Base-by-base conservation (phyloP, 2,888 invertebrate species). In the Esperia sulphurella region DNA sequence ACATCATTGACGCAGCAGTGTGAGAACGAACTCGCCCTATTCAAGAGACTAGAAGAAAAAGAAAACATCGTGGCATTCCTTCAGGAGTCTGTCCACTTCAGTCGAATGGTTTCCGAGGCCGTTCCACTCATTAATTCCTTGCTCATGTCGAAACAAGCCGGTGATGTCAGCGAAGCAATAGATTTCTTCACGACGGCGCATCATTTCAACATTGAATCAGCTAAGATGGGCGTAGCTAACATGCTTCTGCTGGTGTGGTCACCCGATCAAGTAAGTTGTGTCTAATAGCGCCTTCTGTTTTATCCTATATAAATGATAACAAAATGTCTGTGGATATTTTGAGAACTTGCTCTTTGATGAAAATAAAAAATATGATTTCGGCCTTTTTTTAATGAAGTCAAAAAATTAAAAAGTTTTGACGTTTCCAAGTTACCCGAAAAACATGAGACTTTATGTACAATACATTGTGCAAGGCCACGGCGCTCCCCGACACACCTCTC, bases 91-190 rank as follows among this genome's bases (percentile, higher is more conserved):
- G 89, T 92, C 5, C 79, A 90, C 50, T 92, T 92, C 62, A 79
- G 90, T 43, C 71, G 76, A 28, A 77, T 79, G 75, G 61, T 89
- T 2, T 77, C 86, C 0, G 86, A 86, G 44, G 87, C 90, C 0
- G 80, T 90, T 35, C 90, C 90, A 1, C 14, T 94, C n/a, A 92
- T 96, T 50, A 93, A 93, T 57, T 91, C 93, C 14, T 82, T 97
- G 66, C 84, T 98, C 9, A 92, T 93, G 74, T 94, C 95, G 0
- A 92, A 92, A 57, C 92, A 92, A 53, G 91, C 94, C 4, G 92
- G 94, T 0, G 98, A 98, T 75, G 95, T 97, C 10, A 92, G 94
- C 46, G 98, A 98, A 75, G 95, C 98, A 0, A 95, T 98, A 28
- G 94, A 96, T 51, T 96, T 98, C 73, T 95, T 98, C 61, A 95